Base-by-base conservation (phyloP, 2,888 invertebrate genomes). In the Ferdinandea cuprea region DNA sequence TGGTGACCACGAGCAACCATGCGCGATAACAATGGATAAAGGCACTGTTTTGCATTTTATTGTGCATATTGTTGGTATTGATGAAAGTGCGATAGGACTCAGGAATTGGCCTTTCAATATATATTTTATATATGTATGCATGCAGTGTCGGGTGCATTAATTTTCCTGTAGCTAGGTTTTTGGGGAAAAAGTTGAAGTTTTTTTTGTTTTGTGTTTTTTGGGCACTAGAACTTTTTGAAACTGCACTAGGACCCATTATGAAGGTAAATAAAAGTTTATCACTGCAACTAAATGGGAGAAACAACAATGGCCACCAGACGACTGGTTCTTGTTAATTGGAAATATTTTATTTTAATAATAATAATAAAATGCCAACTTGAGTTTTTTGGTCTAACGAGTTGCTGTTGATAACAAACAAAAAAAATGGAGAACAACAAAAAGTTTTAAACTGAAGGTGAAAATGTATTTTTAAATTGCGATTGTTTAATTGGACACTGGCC, bases 21-120 rank as follows among this genome's bases (percentile, higher is more conserved):
- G n/a, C 68, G 28, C 46, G 28, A 50, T 3, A 69, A 83, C 83
- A 83, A 83, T 72, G 77, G 72, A 77, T 72, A 72, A 77, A 77
- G 72, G 83, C 78, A 72, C 72, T 83, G 77, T 83, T 83, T 83
- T 83, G 77, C 73, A 83, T 83, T 83, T 83, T 83, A 83, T 83
- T 83, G 78, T 83, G 56, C 54, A 78, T 78, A 83, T 83, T 83
- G 83, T 83, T 78, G 83, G 77, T 78, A 83, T 83, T 83, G 83
- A 83, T 83, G 83, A 50, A 83, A 83, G 83, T 83, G 83, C 83
- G 83, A 83, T 83, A 77, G 72, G 77, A 72, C 52, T 78, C 68
- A 72, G 78, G 73, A 76, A 71, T 81, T 71, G 73, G 37, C 3
- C 52, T 65, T 81, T 68, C 69, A 80, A 72, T 65, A 52, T n/a